phyloP scores from a whole-genome alignment of 2,888 invertebrate genomes.

The Megaustenia siamemsis region DNA sequence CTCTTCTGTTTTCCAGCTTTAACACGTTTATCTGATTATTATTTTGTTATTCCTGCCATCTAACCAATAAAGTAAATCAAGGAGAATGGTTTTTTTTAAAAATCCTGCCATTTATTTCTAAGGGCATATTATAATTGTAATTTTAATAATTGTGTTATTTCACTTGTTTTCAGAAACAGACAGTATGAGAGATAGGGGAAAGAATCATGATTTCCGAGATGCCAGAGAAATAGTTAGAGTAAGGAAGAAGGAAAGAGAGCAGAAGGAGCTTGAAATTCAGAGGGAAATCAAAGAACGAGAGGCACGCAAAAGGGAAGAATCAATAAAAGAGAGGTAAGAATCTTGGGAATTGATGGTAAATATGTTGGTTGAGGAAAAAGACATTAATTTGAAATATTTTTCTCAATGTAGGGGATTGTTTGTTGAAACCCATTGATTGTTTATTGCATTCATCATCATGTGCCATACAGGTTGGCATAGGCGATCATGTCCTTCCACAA shows the following conservation, averaged over 20 bases:
- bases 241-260: conserved; percentile 47
- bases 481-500: too few relatives aligned
- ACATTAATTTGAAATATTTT: background rate
- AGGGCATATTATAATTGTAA: too few relatives aligned
- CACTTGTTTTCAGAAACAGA: background rate
- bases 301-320: conserved; percentile 51
- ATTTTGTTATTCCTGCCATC: too few relatives aligned
- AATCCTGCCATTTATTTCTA: too few relatives aligned
- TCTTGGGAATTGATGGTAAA: background rate
- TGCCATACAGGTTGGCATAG: too few relatives aligned
- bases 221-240: conserved; percentile 40
- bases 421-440: background rate
- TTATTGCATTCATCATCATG: too few relatives aligned
- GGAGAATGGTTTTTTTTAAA: too few relatives aligned
- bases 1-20: too few relatives aligned
- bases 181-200: conserved; percentile 13
- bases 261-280: conserved; percentile 36
- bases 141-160: too few relatives aligned
- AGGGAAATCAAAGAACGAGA: conserved; percentile 47
- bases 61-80: too few relatives aligned
- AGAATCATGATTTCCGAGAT: conserved; percentile 27
- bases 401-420: background rate
- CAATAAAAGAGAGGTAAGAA: conserved; percentile 50
- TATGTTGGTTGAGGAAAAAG: background rate
- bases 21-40: too few relatives aligned